phyloP scores from a whole-genome alignment of 1,140 invertebrate genomes.

The Vanessa atalanta region DNA sequence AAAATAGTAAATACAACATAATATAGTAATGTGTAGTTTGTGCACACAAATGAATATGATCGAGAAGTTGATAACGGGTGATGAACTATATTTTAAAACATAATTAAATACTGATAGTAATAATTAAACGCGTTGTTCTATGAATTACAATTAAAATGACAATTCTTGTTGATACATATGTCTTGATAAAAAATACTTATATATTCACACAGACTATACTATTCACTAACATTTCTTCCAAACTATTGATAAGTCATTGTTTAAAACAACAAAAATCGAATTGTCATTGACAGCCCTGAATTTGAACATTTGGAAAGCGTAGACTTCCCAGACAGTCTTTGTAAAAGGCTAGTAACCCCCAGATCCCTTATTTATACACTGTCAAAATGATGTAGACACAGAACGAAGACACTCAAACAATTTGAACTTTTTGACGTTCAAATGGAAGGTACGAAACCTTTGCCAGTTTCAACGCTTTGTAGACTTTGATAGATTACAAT shows the following conservation, averaged over 20 bases:
- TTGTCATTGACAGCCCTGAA: background rate
- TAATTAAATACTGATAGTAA: no score
- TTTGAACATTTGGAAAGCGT: conserved; percentile 11
- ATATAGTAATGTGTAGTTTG: no score
- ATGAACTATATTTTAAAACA: no score
- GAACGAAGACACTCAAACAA: conserved; percentile 27
- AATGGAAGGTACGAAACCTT: conserved; percentile 1
- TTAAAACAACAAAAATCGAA: background rate
- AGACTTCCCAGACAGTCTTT: conserved; percentile 35
- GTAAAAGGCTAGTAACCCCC: conserved; percentile 34
- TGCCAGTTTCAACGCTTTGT: background rate
- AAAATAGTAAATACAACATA: no score
- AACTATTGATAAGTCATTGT: background rate
- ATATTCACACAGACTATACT: no score
- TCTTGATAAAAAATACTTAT: no score
- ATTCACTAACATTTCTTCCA: no score
- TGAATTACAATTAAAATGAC: no score
- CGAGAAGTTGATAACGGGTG: no score
- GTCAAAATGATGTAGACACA: conserved; percentile 37
- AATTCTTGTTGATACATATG: no score
- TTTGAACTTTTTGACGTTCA: conserved; percentile 6
- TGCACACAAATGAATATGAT: no score
- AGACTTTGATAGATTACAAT: conserved; percentile 1
- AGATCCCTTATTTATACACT: conserved; percentile 32
- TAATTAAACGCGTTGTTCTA: no score